Conservation (phyloP, 2,888 invertebrate species). For the Chrysomela aeneicollis region DNA sequence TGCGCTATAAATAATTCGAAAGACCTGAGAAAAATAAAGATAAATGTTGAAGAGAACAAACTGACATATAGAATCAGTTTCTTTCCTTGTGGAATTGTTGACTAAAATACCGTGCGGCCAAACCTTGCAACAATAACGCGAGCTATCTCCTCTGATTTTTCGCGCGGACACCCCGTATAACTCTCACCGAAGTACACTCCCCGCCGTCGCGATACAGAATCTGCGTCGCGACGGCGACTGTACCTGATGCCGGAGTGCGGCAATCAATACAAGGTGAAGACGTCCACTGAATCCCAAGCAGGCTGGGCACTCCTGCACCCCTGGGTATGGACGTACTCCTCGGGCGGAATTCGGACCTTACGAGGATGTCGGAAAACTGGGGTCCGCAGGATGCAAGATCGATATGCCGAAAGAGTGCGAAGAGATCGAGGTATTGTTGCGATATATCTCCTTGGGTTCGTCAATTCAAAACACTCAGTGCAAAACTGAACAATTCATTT, state of each 20-base stretch:
- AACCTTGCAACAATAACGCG: too few species aligned
- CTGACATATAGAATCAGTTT: too few species aligned
- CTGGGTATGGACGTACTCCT: slow-evolving; percentile 40
- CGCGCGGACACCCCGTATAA: too few species aligned
- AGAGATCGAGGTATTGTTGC: too few species aligned
- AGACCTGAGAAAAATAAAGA: too few species aligned
- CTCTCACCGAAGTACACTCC: background rate
- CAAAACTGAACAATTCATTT: too few species aligned
- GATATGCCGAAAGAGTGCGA: background rate
- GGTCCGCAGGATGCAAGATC: background rate
- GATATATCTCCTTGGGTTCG: too few species aligned
- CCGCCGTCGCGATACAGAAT: slow-evolving; percentile 23
- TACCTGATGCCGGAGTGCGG: slow-evolving; percentile 56
- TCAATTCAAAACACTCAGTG: background rate
- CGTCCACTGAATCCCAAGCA: slow-evolving; percentile 69
- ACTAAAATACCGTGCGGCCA: too few species aligned
- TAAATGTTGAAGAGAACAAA: too few species aligned
- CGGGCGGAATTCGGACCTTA: slow-evolving; percentile 29
- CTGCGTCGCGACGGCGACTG: slow-evolving; percentile 21
- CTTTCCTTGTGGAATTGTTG: too few species aligned
- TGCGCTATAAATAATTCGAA: too few species aligned
- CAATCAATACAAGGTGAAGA: slow-evolving; percentile 73
- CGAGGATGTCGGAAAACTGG: background rate
- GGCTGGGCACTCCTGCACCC: slow-evolving; percentile 49
- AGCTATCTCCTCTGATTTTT: too few species aligned